A percentile compares a stretch with the other conserved stretches of the same genome.
Conservation (phyloP, 2,797 vertebrate species). For the Xyrichtys novacula region DNA sequence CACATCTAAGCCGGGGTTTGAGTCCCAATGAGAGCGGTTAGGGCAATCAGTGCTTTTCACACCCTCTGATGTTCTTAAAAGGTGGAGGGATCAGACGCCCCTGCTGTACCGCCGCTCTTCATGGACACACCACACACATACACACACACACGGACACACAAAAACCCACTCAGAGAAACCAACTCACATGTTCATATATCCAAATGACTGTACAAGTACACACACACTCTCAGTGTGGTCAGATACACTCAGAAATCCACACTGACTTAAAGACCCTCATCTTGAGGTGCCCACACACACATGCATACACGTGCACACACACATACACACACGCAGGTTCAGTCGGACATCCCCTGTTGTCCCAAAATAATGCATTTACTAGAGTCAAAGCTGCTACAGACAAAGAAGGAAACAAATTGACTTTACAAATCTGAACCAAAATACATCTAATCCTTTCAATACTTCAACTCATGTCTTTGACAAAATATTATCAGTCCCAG, state of each 20-base stretch:
- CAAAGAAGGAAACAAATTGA: conserved; percentile 5
- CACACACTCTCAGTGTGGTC: conserved; percentile 19
- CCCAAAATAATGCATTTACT: conserved; percentile 15
- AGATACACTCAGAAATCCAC: conserved; percentile 25
- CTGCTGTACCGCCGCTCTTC: conserved; percentile 69
- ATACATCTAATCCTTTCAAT: not conserved
- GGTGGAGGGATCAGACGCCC: conserved; percentile 86
- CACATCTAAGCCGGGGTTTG: conserved; percentile 87
- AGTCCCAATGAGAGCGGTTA: conserved; percentile 88
- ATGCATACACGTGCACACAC: not conserved
- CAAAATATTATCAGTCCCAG: no score
- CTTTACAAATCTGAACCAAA: not conserved
- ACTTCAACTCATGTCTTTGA: not conserved
- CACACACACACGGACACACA: conserved; percentile 1
- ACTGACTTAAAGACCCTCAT: conserved; percentile 5
- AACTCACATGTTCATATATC: conserved; percentile 21
- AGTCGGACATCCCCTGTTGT: conserved; percentile 5
- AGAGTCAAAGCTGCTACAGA: conserved; percentile 11
- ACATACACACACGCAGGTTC: not conserved
- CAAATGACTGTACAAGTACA: conserved; percentile 30
- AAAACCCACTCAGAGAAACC: conserved; percentile 22
- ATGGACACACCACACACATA: conserved; percentile 49
- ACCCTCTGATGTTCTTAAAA: conserved; percentile 90
- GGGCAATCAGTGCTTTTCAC: conserved; percentile 90
- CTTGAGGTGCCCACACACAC: not conserved